phyloP scores from a whole-genome alignment of 2,888 invertebrate genomes.

The Amaurobius ferox region DNA sequence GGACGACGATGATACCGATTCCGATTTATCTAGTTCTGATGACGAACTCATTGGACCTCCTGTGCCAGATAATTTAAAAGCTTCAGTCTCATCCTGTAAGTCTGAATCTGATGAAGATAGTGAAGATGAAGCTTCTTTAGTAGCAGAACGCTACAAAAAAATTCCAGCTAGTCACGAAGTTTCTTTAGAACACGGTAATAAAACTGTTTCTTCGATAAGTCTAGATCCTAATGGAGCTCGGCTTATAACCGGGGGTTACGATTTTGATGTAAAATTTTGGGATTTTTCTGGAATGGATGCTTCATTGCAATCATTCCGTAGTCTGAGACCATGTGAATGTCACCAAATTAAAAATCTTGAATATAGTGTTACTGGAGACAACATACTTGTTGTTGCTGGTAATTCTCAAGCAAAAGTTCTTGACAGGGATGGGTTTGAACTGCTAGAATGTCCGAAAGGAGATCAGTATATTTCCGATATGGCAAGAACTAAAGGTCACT shows the following conservation, averaged over 20 bases:
- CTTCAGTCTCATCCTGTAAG: constrained; percentile 44
- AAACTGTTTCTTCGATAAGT: constrained; percentile 90
- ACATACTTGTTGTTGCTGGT: constrained; percentile 93
- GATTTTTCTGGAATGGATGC: constrained; percentile 99
- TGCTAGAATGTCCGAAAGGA: constrained; percentile 94
- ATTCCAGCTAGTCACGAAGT: constrained; percentile 82
- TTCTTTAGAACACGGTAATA: constrained; percentile 90
- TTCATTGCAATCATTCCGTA: constrained; percentile 91
- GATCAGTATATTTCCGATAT: constrained; percentile 97
- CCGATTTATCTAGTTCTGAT: constrained; percentile 25
- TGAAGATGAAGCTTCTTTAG: constrained; percentile 73
- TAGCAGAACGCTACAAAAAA: constrained; percentile 76
- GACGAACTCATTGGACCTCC: constrained; percentile 81
- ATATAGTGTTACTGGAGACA: constrained; percentile 96
- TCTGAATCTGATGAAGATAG: constrained; percentile 65
- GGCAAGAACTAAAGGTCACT: constrained; percentile 95
- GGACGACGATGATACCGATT: background rate
- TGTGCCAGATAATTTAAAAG: constrained; percentile 76
- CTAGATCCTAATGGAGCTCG: constrained; percentile 96
- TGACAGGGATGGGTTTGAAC: constrained; percentile 95
- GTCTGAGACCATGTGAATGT: constrained; percentile 94
- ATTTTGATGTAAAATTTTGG: constrained; percentile 98
- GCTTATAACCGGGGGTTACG: constrained; percentile 92
- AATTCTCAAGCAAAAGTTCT: constrained; percentile 89
- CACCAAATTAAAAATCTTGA: constrained; percentile 93